Evolutionary conservation across 2,113 vertebrate genomes (phyloP), one percentile per base, ranked within the genome.

Genomic region (Chaetura pelagica): DNA sequence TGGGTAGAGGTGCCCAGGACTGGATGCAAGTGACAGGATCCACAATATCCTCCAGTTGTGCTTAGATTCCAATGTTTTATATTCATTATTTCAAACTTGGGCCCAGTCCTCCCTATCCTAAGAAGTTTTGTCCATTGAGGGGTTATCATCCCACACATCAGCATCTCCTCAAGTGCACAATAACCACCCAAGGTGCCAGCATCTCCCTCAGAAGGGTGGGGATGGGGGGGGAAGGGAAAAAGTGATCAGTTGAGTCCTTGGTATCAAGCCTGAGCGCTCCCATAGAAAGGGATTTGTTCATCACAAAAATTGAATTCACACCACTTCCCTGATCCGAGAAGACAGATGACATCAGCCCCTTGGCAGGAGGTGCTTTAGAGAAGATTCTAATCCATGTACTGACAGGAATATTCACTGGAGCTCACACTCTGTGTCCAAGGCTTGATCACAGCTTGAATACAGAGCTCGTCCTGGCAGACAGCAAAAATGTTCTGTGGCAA

Each of bases 391-490:
- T 94, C 96, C 85, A 11, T 8, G 54, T 91, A 96, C 90, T 96
- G 95, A 98, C 95, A 91, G 88, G 87, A 96, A 68, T 88, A 94
- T 91, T 97, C 94, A 84, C 71, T 91, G 58, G 93, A 96, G 94
- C 97, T 96, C 92, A 91, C 34, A 38, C 96, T 97, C 84, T 66
- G 35, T 40, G 89, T 67, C 87, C 84, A 67, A 63, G 79, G 80
- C 81, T 90, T 80, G 87, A 94, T 95, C 87, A 51, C 22, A 64
- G 82, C 64, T 91, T 44, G 87, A 85, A 59, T 34, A 58, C 12
- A 72, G 93, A 78, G 81, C 93, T 91, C 46, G 2, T 91, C 54
- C 40, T 62, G 91, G 81, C 58, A 96, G 96, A 97, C 96, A 97
- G 94, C 84, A 48, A 13, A 93, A 94, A 91, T 15, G 84, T 91